Base-by-base conservation (phyloP, 2,113 vertebrate species). In the Calidris pugnax region DNA sequence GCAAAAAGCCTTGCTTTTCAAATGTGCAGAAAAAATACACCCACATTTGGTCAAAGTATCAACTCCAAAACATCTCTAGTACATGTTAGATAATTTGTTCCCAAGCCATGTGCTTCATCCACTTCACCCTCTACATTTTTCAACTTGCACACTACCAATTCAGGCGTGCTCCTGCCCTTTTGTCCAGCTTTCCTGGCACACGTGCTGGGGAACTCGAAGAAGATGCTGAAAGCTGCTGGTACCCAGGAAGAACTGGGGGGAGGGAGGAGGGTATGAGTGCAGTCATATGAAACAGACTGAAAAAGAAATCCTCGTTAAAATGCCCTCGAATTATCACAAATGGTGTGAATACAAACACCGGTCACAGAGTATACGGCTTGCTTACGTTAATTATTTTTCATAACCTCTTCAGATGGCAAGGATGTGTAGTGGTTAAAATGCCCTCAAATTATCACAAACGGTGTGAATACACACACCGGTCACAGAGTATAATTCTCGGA, bases 301-400 rank as follows among this genome's bases (percentile, higher is more conserved):
- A 57, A 68, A 74, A 64, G 22, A 41, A 85, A 53, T 19, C 22
- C 50, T 80, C 22, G 14, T 69, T 57, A 79, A 84, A 94, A 91
- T 33, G 41, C 33, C 32, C 45, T 48, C 50, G 39, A 71, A 69
- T 37, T 60, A 85, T 2, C 51, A 67, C 1, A 0, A 74, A 12
- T 2, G 1, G 6, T 1, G 0, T 32, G 59, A 68, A 74, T 20
- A 37, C 48, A 63, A 68, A 79, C 35, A 28, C 12, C 0, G 0
- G 12, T 79, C 10, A 45, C 60, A 55, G 6, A 28, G 48, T 5
- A 10, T 19, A 41, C 27, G 41, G 28, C 26, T 63, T 35, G 41
- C 26, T 84, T 63, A 6, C 7, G 6, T 18, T 24, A 56, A 63
- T 17, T 57, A 47, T 41, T 75, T 69, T 35, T 59, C 68, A 41